A percentile compares a stretch with the other conserved stretches of the same genome.
Conservation (phyloP, 23 tunicate species). For the Ciona savignyi region DNA sequence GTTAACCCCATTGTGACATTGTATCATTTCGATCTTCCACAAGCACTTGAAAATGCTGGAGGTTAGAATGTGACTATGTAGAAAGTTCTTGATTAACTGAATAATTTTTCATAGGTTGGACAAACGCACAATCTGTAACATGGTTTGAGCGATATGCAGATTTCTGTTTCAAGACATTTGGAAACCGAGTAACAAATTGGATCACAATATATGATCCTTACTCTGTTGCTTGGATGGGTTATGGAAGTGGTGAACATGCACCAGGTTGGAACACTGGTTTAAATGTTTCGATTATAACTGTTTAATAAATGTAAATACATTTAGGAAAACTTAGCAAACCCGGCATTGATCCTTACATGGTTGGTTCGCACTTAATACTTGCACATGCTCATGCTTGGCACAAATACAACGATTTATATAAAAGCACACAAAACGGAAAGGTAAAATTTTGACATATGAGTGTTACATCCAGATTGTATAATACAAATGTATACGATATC, state of each 20-base stretch:
- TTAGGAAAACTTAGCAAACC: constrained; percentile 1
- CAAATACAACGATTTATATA: constrained; percentile 26
- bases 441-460: no score
- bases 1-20: constrained; percentile 65
- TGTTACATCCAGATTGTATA: no score
- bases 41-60: constrained; percentile 41
- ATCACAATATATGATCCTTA: constrained; percentile 86
- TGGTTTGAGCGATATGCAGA: constrained; percentile 77
- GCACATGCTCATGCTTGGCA: constrained; percentile 67
- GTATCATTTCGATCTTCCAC: constrained; percentile 91
- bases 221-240: constrained; percentile 89
- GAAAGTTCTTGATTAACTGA: background rate
- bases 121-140: constrained; percentile 17
- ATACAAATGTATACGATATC: no score
- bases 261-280: constrained; percentile 50
- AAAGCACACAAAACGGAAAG: constrained; percentile 42
- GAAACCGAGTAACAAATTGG: constrained; percentile 84
- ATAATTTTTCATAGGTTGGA: constrained; percentile 48
- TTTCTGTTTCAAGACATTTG: constrained; percentile 64
- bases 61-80: no score
- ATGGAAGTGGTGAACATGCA: constrained; percentile 77
- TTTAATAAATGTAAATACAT: background rate
- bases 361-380: constrained; percentile 44
- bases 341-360: constrained; percentile 27
- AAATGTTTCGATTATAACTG: background rate